These are phyloP conservation scores for Hyaena hyaena DNA, from an alignment of 2,113 vertebrate species.

Conservation along the genomic window DNA sequence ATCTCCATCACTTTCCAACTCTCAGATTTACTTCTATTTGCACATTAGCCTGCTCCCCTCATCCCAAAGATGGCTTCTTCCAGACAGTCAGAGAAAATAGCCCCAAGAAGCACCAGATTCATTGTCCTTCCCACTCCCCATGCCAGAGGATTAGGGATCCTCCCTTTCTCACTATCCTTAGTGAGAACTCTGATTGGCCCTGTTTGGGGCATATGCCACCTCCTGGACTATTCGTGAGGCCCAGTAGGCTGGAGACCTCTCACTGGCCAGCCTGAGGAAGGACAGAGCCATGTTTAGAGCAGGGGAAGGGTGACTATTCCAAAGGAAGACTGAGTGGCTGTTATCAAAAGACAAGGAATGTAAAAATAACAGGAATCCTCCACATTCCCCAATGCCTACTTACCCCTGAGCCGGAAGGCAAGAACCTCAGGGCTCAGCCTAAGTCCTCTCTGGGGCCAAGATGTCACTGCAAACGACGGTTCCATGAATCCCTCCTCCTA, in stretches of 20 bases:
- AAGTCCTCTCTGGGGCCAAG: neutral
- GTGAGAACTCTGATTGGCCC: neutral
- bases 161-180: neutral
- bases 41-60: neutral
- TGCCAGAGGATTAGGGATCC: neutral
- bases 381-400: neutral
- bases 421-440: neutral
- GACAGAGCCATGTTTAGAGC: neutral
- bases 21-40: neutral
- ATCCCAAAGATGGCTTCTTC: neutral
- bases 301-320: neutral
- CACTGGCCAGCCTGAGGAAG: neutral
- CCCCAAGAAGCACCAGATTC: neutral
- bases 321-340: neutral
- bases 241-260: neutral
- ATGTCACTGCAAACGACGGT: neutral
- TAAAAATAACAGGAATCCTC: neutral
- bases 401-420: neutral
- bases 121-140: neutral
- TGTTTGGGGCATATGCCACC: neutral
- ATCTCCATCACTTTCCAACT: neutral
- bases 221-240: neutral
- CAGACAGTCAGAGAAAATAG: neutral
- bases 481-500: neutral
- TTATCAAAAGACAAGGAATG: neutral